phyloP scores from a whole-genome alignment of 2,797 vertebrate genomes.

The Sebastes elongatus region DNA sequence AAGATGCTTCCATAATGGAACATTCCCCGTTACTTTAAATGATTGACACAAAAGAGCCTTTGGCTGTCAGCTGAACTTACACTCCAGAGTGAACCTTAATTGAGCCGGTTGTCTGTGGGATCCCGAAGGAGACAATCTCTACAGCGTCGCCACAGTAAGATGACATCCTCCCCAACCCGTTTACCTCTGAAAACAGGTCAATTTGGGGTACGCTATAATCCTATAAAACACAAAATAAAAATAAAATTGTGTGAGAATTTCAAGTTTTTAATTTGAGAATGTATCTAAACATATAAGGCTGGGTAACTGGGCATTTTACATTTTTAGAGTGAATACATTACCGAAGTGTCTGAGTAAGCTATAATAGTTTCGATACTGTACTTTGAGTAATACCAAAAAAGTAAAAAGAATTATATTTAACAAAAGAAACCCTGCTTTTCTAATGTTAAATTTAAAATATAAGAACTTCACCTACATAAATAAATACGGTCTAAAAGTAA shows the following conservation, averaged over 20 bases:
- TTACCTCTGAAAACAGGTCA: constrained; percentile 91
- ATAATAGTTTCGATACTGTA: background rate
- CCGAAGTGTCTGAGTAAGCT: background rate
- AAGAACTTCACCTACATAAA: background rate
- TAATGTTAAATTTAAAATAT: background rate
- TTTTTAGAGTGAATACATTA: background rate
- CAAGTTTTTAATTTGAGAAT: background rate
- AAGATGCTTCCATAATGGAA: background rate
- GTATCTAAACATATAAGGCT: background rate
- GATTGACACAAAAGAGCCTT: background rate
- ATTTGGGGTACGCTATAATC: constrained; percentile 91
- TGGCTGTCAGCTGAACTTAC: constrained; percentile 82
- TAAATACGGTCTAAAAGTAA: background rate
- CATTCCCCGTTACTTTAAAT: background rate
- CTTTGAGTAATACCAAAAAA: background rate
- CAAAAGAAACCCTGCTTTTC: background rate
- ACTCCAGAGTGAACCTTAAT: constrained; percentile 93
- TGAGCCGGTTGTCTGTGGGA: constrained; percentile 89
- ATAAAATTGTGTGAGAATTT: background rate
- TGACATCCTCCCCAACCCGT: constrained; percentile 87
- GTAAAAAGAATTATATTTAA: background rate
- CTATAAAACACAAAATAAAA: constrained; percentile 68
- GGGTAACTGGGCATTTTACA: background rate
- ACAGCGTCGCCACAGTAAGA: constrained; percentile 88
- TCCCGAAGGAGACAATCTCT: constrained; percentile 87